Base-by-base conservation (phyloP, 1,140 invertebrate species). In the Catajapyx aquilonaris region DNA sequence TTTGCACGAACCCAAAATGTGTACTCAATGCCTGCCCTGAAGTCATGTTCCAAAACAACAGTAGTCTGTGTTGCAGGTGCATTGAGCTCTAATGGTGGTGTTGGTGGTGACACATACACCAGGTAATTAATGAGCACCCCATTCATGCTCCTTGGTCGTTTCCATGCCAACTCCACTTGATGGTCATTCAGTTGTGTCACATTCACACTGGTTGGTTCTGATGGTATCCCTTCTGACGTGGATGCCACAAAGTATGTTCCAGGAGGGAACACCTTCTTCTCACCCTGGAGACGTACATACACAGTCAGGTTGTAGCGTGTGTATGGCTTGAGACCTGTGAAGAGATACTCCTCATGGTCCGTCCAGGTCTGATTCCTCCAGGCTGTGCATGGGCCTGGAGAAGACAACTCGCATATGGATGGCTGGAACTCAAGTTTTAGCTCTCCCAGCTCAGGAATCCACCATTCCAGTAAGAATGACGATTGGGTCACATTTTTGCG, bases 271-370 rank as follows among this genome's bases (percentile, higher is more conserved):
- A 59, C 52, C 2, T 45, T 52, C 0, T 35, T 40, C 11, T 56
- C 53, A 41, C 57, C 56, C 43, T 65, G 65, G 4, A 68, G 46
- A 34, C 65, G 57, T 0, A 77, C 71, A 48, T 74, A 83, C 5
- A 85, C 71, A 0, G 76, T 81, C 31, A 83, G 56, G 45, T 81
- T 80, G 48, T 85, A 85, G 1, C 56, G 51, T 0, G 78, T 81
- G 44, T 59, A 78, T 0, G 81, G 70, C 40, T 66, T 56, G 2
- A 85, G 55, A 38, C 66, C 53, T 0, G 54, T 66, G 46, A 85
- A 80, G 36, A 57, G 61, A 48, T 63, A 68, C 15, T 57, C 52
- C 2, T 49, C 59, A 2, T 57, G 52, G 4, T 61, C 52, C 28
- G 56, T 65, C 73, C 69, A 74, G 2, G 44, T 43, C 23, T 28